These are phyloP conservation scores for Halocynthia aurantium DNA, from an alignment of 23 tunicate species.

Conservation along the genomic window DNA sequence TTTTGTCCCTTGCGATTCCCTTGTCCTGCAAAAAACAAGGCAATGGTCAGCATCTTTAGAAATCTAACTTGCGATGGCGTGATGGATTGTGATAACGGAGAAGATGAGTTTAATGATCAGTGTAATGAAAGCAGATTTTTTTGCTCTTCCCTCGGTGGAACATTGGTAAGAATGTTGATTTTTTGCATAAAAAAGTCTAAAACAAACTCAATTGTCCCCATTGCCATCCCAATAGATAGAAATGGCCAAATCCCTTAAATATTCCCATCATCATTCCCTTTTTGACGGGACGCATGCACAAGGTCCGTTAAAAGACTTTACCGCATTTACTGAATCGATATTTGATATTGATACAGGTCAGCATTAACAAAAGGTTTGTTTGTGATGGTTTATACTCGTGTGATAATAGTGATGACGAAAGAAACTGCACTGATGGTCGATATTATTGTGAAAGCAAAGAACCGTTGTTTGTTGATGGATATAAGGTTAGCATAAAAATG, in stretches of 20 bases:
- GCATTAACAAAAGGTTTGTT: conserved; percentile 22
- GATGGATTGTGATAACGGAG: conserved; percentile 42
- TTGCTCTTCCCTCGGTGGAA: conserved; percentile 49
- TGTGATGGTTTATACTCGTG: conserved; percentile 73
- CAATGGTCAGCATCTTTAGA: neutral
- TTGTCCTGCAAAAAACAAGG: neutral
- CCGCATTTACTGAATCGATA: no score
- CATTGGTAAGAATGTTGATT: conserved; percentile 21
- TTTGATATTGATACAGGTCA: conserved; percentile 55
- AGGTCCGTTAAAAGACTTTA: no score
- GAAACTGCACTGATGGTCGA: conserved; percentile 51
- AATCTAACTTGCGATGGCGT: conserved; percentile 51
- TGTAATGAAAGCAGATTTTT: conserved; percentile 32
- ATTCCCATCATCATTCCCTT: no score
- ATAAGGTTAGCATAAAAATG: conserved; percentile 9
- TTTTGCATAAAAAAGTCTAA: no score
- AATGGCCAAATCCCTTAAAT: no score
- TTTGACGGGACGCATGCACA: no score
- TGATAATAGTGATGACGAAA: conserved; percentile 66
- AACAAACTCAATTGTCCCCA: no score
- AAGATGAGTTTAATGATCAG: conserved; percentile 40
- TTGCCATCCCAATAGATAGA: no score
- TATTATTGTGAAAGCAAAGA: conserved; percentile 46
- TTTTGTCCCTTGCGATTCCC: conserved; percentile 1
- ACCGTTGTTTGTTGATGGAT: conserved; percentile 27